phyloP scores from a whole-genome alignment of 2,888 invertebrate species.

The Acrobasis repandana region DNA sequence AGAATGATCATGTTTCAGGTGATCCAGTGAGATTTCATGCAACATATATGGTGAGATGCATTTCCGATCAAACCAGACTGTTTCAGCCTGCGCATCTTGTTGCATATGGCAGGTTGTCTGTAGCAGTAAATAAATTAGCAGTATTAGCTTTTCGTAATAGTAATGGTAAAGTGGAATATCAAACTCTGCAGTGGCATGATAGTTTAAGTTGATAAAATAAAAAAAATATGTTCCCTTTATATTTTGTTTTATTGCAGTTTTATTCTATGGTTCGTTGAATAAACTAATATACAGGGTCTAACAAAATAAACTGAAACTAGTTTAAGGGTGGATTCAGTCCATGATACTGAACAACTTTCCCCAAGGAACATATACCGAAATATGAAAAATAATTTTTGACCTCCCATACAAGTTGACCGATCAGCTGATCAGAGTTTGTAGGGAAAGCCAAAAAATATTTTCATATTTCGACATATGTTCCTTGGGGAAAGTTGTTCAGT shows the following conservation, averaged over 20 bases:
- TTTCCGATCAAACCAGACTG: constrained; percentile 64
- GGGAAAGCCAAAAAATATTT: too few species aligned
- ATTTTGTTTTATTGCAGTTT: neutral
- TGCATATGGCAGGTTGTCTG: constrained; percentile 87
- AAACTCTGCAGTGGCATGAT: constrained; percentile 84
- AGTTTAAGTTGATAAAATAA: constrained; percentile 49
- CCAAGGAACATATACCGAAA: too few species aligned
- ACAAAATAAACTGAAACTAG: too few species aligned
- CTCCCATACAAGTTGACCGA: too few species aligned
- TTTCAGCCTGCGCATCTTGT: constrained; percentile 84
- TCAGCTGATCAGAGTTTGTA: too few species aligned
- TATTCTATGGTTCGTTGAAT: neutral
- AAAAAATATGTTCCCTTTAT: too few species aligned
- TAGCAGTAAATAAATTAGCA: constrained; percentile 90
- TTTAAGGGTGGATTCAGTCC: too few species aligned
- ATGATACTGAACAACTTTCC: too few species aligned
- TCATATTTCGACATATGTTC: too few species aligned
- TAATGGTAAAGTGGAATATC: constrained; percentile 72
- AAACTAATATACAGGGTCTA: too few species aligned
- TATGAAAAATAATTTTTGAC: too few species aligned
- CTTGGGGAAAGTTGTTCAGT: too few species aligned
- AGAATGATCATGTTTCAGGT: constrained; percentile 76
- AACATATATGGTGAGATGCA: constrained; percentile 88
- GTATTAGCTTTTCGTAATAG: constrained; percentile 84
- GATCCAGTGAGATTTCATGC: constrained; percentile 92